Base-by-base conservation (phyloP, 2,797 vertebrate genomes). In the Microctenopoma steveboyesi region DNA sequence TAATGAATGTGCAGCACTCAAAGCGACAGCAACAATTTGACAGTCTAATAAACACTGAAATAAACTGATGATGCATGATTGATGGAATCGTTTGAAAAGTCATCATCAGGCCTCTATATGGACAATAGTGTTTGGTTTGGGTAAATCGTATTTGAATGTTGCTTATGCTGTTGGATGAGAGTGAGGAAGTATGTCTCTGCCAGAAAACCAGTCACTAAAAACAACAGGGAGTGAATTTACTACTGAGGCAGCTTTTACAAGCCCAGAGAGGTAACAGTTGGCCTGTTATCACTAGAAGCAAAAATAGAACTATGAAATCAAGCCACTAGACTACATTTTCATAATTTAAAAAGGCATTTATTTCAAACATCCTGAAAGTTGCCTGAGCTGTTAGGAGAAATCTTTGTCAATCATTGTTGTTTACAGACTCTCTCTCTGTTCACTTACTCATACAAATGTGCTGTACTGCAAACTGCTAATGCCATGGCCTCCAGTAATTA, bases 21-120 rank as follows among this genome's bases (percentile, higher is more conserved):
- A 86, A 86, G 85, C 73, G 2, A 84, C 85, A 22, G 9, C 30
- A 37, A 16, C 9, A 35, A 73, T 84, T 56, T 54, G 64, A 48
- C 56, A 0, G 9, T 59, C 5, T 53, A 46, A 68, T 55, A 58
- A 73, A 57, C 16, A 59, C 22, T 30, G 15, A 56, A 50, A 64
- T 1, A 54, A 53, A 37, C 16, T 56, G 69, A 0, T 64, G 54
- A 64, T 0, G 13, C 45, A 33, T 18, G 2, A 63, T 28, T 16
- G 45, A 5, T 7, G 1, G 49, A 42, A 59, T 60, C 30, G 30
- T 33, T 33, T 0, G 13, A 48, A 5, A 12, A 43, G 27, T 42
- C 9, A 30, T 18, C 7, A 27, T 25, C 13, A 35, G 8, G 46
- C 12, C 15, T 35, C 11, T 39, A 9, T 39, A 11, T 15, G 13